Evolutionary conservation across 1,140 invertebrate species (phyloP).

Genomic region (Bombus ignitus): DNA sequence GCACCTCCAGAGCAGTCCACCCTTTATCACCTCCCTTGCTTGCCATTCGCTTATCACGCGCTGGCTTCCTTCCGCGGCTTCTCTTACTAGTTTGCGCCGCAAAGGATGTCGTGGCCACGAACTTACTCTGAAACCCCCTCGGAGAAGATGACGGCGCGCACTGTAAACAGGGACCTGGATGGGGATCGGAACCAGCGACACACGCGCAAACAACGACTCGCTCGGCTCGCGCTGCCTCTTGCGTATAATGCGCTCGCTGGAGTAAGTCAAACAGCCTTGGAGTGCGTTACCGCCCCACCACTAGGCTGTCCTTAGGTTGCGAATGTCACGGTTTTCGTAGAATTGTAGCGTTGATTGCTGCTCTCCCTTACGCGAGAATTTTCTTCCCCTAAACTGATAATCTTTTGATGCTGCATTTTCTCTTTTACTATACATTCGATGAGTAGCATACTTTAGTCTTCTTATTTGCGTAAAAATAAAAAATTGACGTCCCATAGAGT

Average conservation of each 20-base stretch:
- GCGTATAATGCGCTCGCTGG: constrained; percentile 43
- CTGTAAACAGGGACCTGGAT: constrained; percentile 62
- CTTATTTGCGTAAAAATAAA: too few relatives aligned
- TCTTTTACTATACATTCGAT: too few relatives aligned
- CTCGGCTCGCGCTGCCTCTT: constrained; percentile 39
- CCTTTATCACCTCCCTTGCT: constrained; percentile 15
- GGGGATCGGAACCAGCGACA: constrained; percentile 55
- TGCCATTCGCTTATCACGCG: constrained; percentile 34
- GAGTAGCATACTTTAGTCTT: too few relatives aligned
- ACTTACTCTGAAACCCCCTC: constrained; percentile 43
- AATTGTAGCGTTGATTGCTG: not conserved
- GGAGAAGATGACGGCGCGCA: constrained; percentile 35
- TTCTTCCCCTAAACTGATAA: too few relatives aligned
- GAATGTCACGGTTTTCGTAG: not conserved
- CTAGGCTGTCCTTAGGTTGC: not conserved
- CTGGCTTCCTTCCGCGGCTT: constrained; percentile 20
- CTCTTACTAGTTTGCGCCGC: constrained; percentile 38
- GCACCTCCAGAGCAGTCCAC: not conserved
- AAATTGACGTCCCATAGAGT: too few relatives aligned
- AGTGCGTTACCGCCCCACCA: not conserved
- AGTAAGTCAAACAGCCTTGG: constrained; percentile 60
- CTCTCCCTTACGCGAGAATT: too few relatives aligned
- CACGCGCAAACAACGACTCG: constrained; percentile 44
- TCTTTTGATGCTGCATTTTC: too few relatives aligned
- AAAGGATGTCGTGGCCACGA: constrained; percentile 59